phyloP scores from a whole-genome alignment of 1,140 invertebrate species.

The Bombus confusus region DNA sequence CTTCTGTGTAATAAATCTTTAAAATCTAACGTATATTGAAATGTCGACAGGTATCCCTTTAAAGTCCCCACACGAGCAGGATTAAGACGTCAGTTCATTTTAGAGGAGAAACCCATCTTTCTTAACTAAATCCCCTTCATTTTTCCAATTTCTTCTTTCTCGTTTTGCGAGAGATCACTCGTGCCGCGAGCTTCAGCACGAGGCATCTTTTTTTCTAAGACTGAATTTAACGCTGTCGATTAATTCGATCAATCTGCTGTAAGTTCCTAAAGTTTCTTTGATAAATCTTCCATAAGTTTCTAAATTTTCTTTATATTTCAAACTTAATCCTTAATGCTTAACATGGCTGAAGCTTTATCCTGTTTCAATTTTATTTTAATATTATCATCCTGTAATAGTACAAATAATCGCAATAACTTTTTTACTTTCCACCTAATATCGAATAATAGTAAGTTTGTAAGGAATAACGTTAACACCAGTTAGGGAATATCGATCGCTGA shows the following conservation, averaged over 20 bases:
- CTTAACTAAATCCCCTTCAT: slow-evolving; percentile 1
- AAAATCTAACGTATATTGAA: not conserved
- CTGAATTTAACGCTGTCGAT: not conserved
- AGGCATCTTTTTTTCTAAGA: not conserved
- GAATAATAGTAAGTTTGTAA: too few relatives aligned
- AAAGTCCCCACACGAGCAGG: not conserved
- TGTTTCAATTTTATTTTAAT: too few relatives aligned
- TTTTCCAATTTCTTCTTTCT: not conserved
- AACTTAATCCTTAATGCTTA: too few relatives aligned
- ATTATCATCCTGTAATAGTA: too few relatives aligned
- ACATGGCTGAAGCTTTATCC: too few relatives aligned
- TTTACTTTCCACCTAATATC: too few relatives aligned
- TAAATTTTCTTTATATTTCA: too few relatives aligned
- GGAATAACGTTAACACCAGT: not conserved
- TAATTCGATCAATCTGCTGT: not conserved
- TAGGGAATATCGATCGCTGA: not conserved
- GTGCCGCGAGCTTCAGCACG: too few relatives aligned
- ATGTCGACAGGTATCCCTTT: slow-evolving; percentile 36
- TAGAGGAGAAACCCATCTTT: slow-evolving; percentile 6
- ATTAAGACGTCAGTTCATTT: slow-evolving; percentile 42
- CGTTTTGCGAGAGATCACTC: not conserved
- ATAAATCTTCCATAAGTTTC: too few relatives aligned
- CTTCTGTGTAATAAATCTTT: slow-evolving; percentile 23
- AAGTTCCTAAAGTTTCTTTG: too few relatives aligned
- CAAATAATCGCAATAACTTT: too few relatives aligned